Percentiles rank a stretch among this genome's conserved stretches.
phyloP scores from a whole-genome alignment of 2,797 vertebrate genomes.

The Enteromius trimaculatus region DNA sequence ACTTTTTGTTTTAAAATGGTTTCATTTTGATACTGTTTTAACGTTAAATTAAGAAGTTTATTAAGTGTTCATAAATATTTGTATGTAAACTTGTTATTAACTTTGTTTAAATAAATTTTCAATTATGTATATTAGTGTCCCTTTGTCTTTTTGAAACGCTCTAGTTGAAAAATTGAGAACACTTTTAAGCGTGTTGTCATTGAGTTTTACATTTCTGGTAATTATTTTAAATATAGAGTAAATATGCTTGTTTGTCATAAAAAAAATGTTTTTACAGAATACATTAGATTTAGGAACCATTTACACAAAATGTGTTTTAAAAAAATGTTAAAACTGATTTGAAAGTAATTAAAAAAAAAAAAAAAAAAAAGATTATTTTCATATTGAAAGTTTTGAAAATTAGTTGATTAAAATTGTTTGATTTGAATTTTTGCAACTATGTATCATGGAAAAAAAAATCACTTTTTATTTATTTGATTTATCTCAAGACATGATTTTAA shows the following conservation, averaged over 20 bases:
- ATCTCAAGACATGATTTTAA: no score
- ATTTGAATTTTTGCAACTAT: neutral
- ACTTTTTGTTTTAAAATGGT: neutral
- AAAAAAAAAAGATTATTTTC: no score
- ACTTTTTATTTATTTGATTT: no score
- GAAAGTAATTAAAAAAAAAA: neutral
- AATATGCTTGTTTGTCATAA: neutral
- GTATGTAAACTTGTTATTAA: neutral
- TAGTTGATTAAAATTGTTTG: neutral
- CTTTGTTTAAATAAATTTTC: slow-evolving; percentile 28
- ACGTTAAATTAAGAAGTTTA: neutral
- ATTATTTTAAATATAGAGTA: neutral
- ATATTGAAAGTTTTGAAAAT: neutral
- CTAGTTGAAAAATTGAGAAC: neutral
- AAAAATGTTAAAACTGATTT: neutral
- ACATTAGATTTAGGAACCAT: neutral
- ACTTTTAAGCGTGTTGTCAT: neutral
- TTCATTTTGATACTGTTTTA: neutral
- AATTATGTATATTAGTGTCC: neutral
- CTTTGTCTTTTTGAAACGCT: neutral
- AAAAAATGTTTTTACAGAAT: neutral
- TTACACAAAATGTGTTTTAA: neutral
- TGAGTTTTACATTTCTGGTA: neutral
- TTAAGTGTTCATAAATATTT: slow-evolving; percentile 14
- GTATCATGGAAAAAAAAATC: neutral